Base-by-base conservation (phyloP, 35 echinoderm and acorn worm species). In the Ophiothrix spiculata region DNA sequence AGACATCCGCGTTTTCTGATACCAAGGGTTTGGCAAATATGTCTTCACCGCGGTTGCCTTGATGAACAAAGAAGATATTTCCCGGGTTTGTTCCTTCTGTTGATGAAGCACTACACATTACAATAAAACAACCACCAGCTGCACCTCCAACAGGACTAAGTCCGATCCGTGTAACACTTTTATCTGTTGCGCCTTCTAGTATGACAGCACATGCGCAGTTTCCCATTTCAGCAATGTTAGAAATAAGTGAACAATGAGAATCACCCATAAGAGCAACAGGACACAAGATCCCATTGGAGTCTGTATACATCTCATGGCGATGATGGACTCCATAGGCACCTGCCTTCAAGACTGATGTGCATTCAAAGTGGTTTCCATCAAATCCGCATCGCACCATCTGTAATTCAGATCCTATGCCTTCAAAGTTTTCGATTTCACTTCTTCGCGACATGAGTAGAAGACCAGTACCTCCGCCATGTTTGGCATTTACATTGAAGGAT, bases 401-500 rank as follows among this genome's bases (percentile, higher is more conserved):
- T 17, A 93, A 35, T 33, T 93, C 87, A 16, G 86, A 79, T 0
- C 74, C 79, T 12, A 69, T 28, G 1, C 6, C 60, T 69, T 69
- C 60, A 34, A 76, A 79, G 39, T 64, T 88, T 42, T 88, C 75
- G 0, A 1, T 13, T 16, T 0, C 1, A 40, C 1, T 38, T 11
- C 17, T 74, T 35, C 17, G 38, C 12, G 85, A 79, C 0, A 95
- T 81, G 32, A 88, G 56, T 10, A 69, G 23, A 23, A 95, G 86
- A 36, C 85, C 93, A 37, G 88, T 88, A 23, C 93, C 93, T 33
- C 93, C 93, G 16, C 93, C 93, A 46, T 91, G 49, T 17, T 80
- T 81, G 6, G 81, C 93, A 80, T 95, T 95, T 23, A 95, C 89
- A 33, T 84, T 95, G 32, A 95, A 91, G 41, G 87, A 36, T 13